Evolutionary conservation across 2,888 invertebrate species (phyloP), one percentile per base, ranked within the genome.

Genomic region (Onthophagus sagittarius): DNA sequence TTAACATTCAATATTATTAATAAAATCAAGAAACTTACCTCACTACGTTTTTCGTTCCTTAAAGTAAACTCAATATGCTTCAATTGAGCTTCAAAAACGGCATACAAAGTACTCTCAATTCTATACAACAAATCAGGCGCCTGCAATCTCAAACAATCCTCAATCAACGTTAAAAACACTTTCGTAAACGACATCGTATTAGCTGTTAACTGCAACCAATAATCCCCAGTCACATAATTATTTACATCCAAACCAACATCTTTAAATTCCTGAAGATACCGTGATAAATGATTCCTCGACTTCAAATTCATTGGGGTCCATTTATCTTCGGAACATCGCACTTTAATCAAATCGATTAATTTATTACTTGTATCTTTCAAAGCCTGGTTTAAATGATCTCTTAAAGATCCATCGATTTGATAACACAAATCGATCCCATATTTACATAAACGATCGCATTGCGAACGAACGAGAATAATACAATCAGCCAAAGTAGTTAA

Each of bases 391-490:
- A 96, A 87, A 0, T 95, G 93, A 9, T 90, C 89, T 76, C 95
- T 89, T 74, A 99, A 86, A 76, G 95, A 90, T 23, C 94, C 94
- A 82, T 98, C 95, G 79, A 99, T 88, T 83, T 96, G 94, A 85
- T 97, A 98, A 77, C 94, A 92, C 74, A 99, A 88, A 86, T 99
- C 98, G 79, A 99, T 88, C 0, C 98, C 98, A 76, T 89, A 87
- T 23, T 86, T 86, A 72, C 87, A 86, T 70, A 91, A 81, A 89
- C 90, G 87, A 80, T 88, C 88, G 80, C 94, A 94, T 80, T 94
- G 93, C 74, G 88, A 89, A 79, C 95, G 89, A 31, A 96, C 91
- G 80, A 93, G 90, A 75, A 92, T 90, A 32, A 97, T 93, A 85
- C 96, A 96, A 82, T 95, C 95, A 5, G 96, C 92, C 72, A 97